Conservation (phyloP, 2,888 invertebrate species). For the Zygothrica quintamaculata region DNA sequence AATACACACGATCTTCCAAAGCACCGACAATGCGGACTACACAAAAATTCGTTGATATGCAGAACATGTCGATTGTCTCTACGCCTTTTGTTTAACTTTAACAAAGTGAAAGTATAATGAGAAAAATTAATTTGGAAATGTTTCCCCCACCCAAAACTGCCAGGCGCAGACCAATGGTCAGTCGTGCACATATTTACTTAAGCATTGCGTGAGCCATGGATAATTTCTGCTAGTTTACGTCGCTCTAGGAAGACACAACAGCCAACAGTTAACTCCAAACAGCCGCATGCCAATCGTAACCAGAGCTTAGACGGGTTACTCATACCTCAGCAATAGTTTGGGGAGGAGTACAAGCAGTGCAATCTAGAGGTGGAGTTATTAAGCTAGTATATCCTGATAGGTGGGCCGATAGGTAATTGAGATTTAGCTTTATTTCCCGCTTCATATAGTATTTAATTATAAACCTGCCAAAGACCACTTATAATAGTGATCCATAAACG, state of each 20-base stretch:
- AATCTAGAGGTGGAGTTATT: slow-evolving; percentile 2
- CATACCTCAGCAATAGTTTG: too few relatives aligned
- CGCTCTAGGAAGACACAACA: slow-evolving; percentile 11
- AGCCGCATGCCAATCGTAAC: too few relatives aligned
- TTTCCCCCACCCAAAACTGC: slow-evolving; percentile 8
- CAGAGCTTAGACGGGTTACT: too few relatives aligned
- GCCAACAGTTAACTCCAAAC: too few relatives aligned
- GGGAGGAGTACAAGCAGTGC: too few relatives aligned
- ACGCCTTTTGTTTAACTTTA: slow-evolving; percentile 40
- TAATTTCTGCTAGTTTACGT: background rate
- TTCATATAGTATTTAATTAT: background rate
- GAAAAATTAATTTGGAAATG: slow-evolving; percentile 30
- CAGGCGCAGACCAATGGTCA: slow-evolving; percentile 33
- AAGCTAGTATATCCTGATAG: slow-evolving; percentile 11
- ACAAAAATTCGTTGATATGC: slow-evolving; percentile 57
- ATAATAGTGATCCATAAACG: too few relatives aligned
- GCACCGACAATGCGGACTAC: background rate
- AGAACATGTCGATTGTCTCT: slow-evolving; percentile 50
- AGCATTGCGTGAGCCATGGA: slow-evolving; percentile 35
- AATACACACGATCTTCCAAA: slow-evolving; percentile 23
- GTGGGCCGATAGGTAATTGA: slow-evolving; percentile 9
- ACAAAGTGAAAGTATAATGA: slow-evolving; percentile 61
- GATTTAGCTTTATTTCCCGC: slow-evolving; percentile 29
- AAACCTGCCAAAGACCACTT: too few relatives aligned
- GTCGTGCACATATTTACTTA: slow-evolving; percentile 11